Evolutionary conservation across 1,140 invertebrate species (phyloP).

Genomic region (Drosophila elegans): DNA sequence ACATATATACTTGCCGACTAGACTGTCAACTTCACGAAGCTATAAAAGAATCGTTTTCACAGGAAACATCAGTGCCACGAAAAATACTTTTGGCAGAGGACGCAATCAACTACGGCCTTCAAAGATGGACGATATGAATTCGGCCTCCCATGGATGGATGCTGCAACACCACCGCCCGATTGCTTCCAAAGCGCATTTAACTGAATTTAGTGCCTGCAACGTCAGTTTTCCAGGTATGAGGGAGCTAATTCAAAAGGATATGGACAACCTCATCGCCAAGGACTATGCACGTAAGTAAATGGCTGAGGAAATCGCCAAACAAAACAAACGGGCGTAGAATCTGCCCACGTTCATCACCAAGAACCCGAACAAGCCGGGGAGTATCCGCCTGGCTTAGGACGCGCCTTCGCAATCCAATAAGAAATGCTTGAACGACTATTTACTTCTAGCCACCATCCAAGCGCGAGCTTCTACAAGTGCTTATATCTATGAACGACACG

Average conservation of each 20-base stretch:
- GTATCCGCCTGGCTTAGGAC: background rate
- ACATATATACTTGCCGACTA: background rate
- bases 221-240: too few species aligned
- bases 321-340: background rate
- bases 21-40: too few species aligned
- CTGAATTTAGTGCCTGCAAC: too few species aligned
- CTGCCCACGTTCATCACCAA: background rate
- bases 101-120: too few species aligned
- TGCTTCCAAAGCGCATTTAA: background rate
- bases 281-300: background rate
- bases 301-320: background rate
- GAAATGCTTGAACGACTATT: background rate
- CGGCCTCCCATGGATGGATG: background rate
- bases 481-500: too few species aligned
- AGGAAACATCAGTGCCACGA: too few species aligned
- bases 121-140: background rate
- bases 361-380: background rate
- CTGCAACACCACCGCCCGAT: background rate
- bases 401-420: background rate
- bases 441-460: background rate
- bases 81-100: too few species aligned
- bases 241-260: background rate
- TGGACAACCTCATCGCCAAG: background rate
- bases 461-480: too few species aligned
- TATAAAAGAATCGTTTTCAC: background rate